Conservation (phyloP, 2,113 vertebrate genomes). For the Noturus placidus region DNA sequence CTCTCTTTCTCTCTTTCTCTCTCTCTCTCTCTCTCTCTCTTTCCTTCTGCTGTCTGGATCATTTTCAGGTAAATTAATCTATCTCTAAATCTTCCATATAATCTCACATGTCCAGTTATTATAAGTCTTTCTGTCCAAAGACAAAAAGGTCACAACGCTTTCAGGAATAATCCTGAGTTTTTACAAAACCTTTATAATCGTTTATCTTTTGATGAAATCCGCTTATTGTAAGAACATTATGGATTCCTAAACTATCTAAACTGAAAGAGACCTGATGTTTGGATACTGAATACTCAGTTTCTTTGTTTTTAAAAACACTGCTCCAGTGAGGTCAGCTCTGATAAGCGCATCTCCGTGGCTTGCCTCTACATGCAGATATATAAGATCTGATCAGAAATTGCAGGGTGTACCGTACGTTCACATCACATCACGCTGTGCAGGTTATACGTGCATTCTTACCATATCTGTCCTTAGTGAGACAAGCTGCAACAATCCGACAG, state of each 20-base stretch:
- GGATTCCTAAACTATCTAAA: background rate
- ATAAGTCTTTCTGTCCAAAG: background rate
- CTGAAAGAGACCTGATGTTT: background rate
- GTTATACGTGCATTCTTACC: background rate
- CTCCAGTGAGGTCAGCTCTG: background rate
- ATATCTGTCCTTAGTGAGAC: background rate
- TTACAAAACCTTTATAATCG: background rate
- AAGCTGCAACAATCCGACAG: background rate
- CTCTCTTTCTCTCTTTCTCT: constrained; percentile 17
- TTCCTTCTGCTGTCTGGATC: background rate
- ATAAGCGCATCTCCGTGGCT: background rate
- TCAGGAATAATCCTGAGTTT: background rate
- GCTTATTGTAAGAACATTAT: background rate
- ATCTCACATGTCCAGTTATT: background rate
- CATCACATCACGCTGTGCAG: background rate
- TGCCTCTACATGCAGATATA: background rate
- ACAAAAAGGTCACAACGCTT: background rate
- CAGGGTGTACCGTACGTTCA: background rate
- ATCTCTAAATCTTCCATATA: background rate
- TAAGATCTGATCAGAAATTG: constrained; percentile 10
- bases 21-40: background rate
- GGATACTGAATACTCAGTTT: background rate
- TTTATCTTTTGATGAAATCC: background rate
- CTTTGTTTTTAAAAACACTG: background rate
- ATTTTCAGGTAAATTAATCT: constrained; percentile 47